Percentiles rank a stretch among this genome's conserved stretches.
Evolutionary conservation across 2,797 vertebrate genomes (phyloP).

Genomic region (Tangara arthus): DNA sequence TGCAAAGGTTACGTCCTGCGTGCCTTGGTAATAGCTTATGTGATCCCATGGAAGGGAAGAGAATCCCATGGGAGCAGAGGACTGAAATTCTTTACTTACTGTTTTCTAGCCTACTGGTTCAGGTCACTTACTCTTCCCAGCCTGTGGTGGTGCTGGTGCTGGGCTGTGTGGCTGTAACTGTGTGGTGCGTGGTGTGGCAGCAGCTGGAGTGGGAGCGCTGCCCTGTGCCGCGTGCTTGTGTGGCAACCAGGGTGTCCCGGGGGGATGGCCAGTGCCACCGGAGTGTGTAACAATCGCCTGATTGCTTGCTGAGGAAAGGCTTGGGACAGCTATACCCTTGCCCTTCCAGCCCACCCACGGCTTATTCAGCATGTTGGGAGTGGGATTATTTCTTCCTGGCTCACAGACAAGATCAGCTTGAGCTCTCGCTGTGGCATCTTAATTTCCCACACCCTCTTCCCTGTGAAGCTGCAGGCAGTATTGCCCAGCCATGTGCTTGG

Average conservation of each 20-base stretch:
- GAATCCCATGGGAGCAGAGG: neutral
- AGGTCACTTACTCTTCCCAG: neutral
- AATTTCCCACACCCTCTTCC: neutral
- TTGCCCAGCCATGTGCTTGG: neutral
- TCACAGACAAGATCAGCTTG: neutral
- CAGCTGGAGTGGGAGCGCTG: neutral
- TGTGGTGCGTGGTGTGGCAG: fast-evolving
- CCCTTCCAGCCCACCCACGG: neutral
- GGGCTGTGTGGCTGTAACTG: fast-evolving
- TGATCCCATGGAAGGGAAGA: neutral
- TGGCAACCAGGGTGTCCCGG: fast-evolving
- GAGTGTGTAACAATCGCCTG: fast-evolving
- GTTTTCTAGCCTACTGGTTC: neutral
- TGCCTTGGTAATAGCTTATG: neutral
- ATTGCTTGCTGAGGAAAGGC: neutral
- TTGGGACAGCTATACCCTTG: neutral
- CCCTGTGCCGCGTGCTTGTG: fast-evolving
- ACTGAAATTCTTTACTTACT: neutral
- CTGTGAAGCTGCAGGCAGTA: neutral
- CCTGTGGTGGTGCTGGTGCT: neutral
- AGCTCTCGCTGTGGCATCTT: neutral
- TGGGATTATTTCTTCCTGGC: constrained; percentile 26
- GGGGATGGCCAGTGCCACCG: neutral
- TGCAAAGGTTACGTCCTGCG: neutral
- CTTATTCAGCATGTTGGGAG: neutral